A percentile compares a stretch with the other conserved stretches of the same genome.
Conservation (phyloP, 2,888 invertebrate species). For the Lampropteryx suffumata region DNA sequence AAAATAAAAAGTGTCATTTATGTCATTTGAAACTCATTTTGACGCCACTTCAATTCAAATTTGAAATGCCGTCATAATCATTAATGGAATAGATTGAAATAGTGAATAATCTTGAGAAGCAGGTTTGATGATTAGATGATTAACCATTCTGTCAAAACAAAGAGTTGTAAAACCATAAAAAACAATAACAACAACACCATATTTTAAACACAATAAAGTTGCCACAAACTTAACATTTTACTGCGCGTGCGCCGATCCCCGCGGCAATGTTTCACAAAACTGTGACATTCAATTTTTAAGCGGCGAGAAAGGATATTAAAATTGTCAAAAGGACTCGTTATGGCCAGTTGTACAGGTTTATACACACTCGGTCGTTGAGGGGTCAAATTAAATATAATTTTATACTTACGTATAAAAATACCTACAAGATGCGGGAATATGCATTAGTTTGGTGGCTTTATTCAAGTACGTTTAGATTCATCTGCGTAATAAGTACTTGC, state of each 20-base stretch:
- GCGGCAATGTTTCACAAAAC: conserved; percentile 45
- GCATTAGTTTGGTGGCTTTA: background rate
- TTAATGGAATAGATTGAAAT: no score
- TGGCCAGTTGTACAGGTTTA: conserved; percentile 30
- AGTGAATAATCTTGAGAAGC: no score
- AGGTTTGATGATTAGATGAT: no score
- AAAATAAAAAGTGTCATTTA: no score
- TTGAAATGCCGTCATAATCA: no score
- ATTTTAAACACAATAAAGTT: conserved; percentile 21
- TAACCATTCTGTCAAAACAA: background rate
- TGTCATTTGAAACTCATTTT: no score
- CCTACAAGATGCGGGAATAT: background rate
- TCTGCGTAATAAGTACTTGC: conserved; percentile 1
- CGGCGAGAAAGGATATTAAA: conserved; percentile 44
- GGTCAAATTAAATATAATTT: conserved; percentile 6
- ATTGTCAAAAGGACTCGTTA: conserved; percentile 42
- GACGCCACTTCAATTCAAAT: no score
- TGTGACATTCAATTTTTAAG: conserved; percentile 51
- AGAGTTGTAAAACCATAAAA: background rate
- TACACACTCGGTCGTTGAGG: background rate
- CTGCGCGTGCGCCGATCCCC: conserved; percentile 17
- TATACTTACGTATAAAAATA: no score
- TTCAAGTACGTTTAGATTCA: conserved; percentile 2
- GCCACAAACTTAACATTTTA: conserved; percentile 27
- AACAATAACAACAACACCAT: conserved; percentile 14